Evolutionary conservation across 2,797 vertebrate genomes (phyloP), one percentile per base, ranked within the genome.

Genomic region (Acrossocheilus fasciatus): DNA sequence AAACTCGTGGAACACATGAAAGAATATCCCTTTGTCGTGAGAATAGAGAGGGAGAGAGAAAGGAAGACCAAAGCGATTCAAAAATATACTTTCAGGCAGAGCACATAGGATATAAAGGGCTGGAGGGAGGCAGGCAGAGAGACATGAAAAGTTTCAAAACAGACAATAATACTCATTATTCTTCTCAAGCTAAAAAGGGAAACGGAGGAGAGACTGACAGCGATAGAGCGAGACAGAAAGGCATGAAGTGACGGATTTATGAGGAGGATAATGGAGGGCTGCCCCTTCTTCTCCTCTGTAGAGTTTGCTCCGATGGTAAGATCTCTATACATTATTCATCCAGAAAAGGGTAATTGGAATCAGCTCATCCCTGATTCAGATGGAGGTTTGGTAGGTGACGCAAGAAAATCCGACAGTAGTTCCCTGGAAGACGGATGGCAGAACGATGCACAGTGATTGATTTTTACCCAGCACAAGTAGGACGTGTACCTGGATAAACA

Each of bases 281-380:
- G 80, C 72, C 70, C 70, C 47, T 62, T 62, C 62, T 80, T 80
- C 52, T 72, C 43, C 62, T 45, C 54, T 74, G 20, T 34, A 47
- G 72, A 74, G 70, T 70, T 59, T 23, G 47, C 73, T 66, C 39
- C 54, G 54, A 88, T 90, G 34, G 77, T 70, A 86, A 76, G 80
- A 81, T 89, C 81, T 75, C 41, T 83, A 86, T 90, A 84, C 87
- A 87, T 88, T 88, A 90, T 90, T 89, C 81, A 90, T 88, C 62
- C 41, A 75, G 82, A 62, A 69, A 73, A 72, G 78, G 57, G 77
- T 85, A 85, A 86, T 77, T 83, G 84, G 81, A 86, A 84, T 70
- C 52, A 9, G 47, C 77, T 73, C 77, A 82, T 70, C 30, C 30
- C 79, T 47, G 62, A 82, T 78, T 83, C 39, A 88, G 80, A 87